Conservation (phyloP, 1,140 invertebrate species). For the Coelopa frigida region DNA sequence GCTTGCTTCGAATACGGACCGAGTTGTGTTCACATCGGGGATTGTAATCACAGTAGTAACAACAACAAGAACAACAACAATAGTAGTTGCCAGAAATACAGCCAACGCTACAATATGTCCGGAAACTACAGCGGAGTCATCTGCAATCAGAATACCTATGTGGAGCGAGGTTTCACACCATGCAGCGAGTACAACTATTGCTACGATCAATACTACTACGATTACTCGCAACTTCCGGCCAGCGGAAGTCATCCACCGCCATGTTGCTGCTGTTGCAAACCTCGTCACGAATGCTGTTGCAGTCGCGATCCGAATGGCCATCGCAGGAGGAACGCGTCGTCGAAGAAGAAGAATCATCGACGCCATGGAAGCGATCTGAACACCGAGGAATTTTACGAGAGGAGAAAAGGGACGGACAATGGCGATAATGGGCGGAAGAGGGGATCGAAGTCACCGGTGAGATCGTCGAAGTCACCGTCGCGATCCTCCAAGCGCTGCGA, state of each 20-base stretch:
- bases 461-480: no score
- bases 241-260: no score
- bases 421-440: no score
- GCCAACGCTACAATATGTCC: neutral
- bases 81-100: neutral
- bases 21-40: neutral
- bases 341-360: no score
- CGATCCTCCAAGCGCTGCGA: no score
- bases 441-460: no score
- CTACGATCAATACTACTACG: constrained; percentile 7
- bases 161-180: neutral
- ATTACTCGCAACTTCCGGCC: constrained; percentile 1
- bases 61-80: no score
- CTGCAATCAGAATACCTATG: constrained; percentile 4
- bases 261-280: no score
- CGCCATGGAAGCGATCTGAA: constrained; percentile 9
- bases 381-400: constrained; percentile 11
- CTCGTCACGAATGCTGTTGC: no score
- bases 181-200: constrained; percentile 8
- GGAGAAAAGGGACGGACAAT: no score
- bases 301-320: no score
- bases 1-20: constrained; percentile 5
- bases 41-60: constrained; percentile 4
- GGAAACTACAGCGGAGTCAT: neutral
- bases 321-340: no score